Evolutionary conservation across 2,797 vertebrate genomes (phyloP), one percentile per base, ranked within the genome.

Genomic region (Crocidura indochinensis): DNA sequence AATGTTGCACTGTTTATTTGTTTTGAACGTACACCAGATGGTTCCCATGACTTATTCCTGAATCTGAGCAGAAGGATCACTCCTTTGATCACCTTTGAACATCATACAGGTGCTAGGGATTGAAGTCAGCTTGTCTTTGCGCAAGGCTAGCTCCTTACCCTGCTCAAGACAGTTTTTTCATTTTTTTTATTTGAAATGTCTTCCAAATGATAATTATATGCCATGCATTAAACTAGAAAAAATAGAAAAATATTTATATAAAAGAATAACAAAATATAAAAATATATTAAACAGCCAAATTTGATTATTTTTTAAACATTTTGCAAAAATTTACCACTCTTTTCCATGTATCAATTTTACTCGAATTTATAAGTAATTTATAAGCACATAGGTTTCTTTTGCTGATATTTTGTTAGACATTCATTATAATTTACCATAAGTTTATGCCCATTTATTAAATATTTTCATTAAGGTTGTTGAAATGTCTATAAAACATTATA

Each of bases 301-400:
- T 8, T 80, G 31, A 4, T 24, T 68, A 51, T 38, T 84, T 2
- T 46, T 56, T 79, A 47, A 38, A 19, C 19, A 73, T 71, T 84
- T 73, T 71, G 4, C 31, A 92, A 60, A 77, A 1, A 1, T 10
- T 60, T 74, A 73, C n/a, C 27, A 72, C 10, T 51, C 38, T 44
- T 92, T 77, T 79, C n/a, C 26, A 75, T 51, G 1, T 49, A 7
- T 65, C 76, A 26, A 0, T 3, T 76, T 15, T 11, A 67, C 78
- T 72, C 44, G 47, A 67, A 72, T 73, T 84, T 83, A 9, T n/a
- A n/a, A n/a, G 72, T 62, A 26, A 80, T 69, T 91, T 83, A 5
- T 77, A 87, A 27, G 2, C 26, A 83, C 20, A 0, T 46, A 46
- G 68, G 72, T 71, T 72, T 68, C 8, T 77, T 1, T 69, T 65